Conservation (phyloP, 2,113 vertebrate species). For the Aphyosemion australe region DNA sequence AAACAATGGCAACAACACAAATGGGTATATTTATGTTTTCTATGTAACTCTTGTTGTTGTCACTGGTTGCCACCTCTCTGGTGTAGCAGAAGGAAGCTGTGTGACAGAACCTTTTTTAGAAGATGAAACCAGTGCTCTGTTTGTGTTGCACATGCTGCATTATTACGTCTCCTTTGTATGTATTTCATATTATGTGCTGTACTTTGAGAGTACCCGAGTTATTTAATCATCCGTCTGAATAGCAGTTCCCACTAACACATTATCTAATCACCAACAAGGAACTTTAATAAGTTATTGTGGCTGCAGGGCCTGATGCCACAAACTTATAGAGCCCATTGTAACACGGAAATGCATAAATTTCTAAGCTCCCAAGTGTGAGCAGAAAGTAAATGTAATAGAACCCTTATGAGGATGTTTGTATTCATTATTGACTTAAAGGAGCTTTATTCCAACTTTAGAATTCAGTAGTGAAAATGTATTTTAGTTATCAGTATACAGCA, state of each 20-base stretch:
- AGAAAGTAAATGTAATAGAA: not conserved
- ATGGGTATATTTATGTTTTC: not conserved
- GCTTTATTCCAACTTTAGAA: not conserved
- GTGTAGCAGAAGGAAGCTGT: not conserved
- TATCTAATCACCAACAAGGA: not conserved
- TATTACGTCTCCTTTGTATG: not conserved
- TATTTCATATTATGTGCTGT: not conserved
- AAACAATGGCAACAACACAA: not conserved
- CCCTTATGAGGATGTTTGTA: not conserved
- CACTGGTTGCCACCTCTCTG: no score
- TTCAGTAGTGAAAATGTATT: not conserved
- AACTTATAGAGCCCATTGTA: not conserved
- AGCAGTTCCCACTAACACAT: not conserved
- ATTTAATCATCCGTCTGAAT: conserved; percentile 7
- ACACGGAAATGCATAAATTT: not conserved
- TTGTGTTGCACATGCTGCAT: not conserved
- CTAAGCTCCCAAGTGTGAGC: not conserved
- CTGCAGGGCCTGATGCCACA: conserved; percentile 1
- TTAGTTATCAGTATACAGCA: not conserved
- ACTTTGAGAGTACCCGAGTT: not conserved
- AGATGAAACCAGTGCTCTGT: not conserved
- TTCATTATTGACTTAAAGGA: not conserved
- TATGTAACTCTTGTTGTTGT: no score
- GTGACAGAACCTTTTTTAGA: not conserved
- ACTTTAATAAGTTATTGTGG: not conserved